A percentile compares a stretch with the other conserved stretches of the same genome.
Evolutionary conservation across 1,140 invertebrate species (phyloP).

Genomic region (Drosophila azteca): DNA sequence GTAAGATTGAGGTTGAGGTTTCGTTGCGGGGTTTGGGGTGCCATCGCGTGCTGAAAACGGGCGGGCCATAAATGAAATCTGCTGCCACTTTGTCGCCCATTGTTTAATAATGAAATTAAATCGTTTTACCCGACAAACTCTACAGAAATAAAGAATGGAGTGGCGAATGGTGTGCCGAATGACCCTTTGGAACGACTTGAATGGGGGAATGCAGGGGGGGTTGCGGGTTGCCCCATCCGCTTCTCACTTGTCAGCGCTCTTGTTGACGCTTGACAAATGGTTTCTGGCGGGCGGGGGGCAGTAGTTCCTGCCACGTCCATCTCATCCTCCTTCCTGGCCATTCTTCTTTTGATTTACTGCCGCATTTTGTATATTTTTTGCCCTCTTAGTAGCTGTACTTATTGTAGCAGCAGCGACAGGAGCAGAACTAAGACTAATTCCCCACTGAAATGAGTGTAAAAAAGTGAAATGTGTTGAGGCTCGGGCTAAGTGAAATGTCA

Average conservation of each 20-base stretch:
- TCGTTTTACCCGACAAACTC: constrained; percentile 48
- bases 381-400: constrained; percentile 24
- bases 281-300: constrained; percentile 22
- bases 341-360: constrained; percentile 68
- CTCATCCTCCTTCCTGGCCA: not conserved
- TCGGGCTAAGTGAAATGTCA: constrained; percentile 61
- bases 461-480: constrained; percentile 65
- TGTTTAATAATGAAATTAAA: constrained; percentile 82
- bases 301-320: not conserved
- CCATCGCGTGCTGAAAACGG: constrained; percentile 60
- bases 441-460: constrained; percentile 50
- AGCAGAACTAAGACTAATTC: constrained; percentile 59
- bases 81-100: constrained; percentile 80
- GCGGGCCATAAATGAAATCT: constrained; percentile 75
- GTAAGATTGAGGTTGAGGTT: constrained; percentile 40
- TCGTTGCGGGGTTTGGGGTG: not conserved
- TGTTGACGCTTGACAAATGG: constrained; percentile 80
- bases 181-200: not conserved
- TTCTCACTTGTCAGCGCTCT: constrained; percentile 73
- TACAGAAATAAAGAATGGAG: constrained; percentile 11
- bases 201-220: not conserved
- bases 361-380: constrained; percentile 60
- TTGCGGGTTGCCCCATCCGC: constrained; percentile 22
- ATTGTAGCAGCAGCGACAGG: constrained; percentile 12
- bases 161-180: constrained; percentile 2